These are phyloP conservation scores for Micromussa lordhowensis DNA, from an alignment of 92 coral and sea anemone genomes.

Conservation along the genomic window DNA sequence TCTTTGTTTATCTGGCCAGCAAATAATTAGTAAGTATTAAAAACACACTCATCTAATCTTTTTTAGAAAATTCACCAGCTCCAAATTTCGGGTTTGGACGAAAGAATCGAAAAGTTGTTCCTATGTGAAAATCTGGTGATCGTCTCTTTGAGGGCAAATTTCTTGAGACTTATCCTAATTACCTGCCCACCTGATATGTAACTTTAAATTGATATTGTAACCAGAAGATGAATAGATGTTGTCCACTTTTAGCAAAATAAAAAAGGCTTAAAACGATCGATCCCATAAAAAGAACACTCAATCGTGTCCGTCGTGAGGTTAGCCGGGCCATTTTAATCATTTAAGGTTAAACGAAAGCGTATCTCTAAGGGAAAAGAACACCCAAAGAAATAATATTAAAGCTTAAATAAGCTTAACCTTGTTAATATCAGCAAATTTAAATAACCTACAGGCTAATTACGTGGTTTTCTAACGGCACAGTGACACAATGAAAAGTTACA, in stretches of 20 bases:
- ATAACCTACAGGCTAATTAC: neutral
- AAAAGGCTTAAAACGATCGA: neutral
- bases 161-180: neutral
- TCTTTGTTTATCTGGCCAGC: neutral
- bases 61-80: neutral
- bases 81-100: neutral
- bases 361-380: neutral
- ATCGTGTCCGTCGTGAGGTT: neutral
- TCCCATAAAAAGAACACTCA: neutral
- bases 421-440: neutral
- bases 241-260: neutral
- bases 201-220: neutral
- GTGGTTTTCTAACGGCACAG: neutral
- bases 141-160: neutral
- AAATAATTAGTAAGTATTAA: neutral
- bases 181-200: neutral
- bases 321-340: neutral
- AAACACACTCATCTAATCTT: neutral
- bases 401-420: neutral
- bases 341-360: neutral
- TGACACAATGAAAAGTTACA: neutral
- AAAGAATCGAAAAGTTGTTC: neutral
- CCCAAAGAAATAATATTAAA: neutral
- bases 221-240: neutral
- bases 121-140: neutral